phyloP scores from a whole-genome alignment of 2,797 vertebrate genomes.

The Carduelis carduelis region DNA sequence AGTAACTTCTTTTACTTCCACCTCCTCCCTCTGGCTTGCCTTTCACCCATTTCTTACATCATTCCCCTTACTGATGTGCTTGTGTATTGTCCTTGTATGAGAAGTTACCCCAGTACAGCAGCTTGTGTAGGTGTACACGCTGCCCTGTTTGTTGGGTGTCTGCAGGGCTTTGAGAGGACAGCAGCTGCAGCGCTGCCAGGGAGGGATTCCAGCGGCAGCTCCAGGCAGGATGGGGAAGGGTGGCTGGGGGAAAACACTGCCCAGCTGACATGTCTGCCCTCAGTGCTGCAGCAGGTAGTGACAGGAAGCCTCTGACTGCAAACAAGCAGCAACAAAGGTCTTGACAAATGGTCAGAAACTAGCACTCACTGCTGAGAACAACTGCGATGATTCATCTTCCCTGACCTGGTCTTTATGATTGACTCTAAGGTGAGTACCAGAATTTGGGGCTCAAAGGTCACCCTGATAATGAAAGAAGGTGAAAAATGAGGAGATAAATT shows the following conservation, averaged over 20 bases:
- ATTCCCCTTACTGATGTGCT: neutral
- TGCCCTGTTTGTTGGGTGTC: neutral
- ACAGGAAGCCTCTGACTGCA: neutral
- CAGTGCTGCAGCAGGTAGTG: neutral
- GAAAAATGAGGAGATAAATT: neutral
- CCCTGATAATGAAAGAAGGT: neutral
- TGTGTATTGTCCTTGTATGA: neutral
- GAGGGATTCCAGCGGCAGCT: neutral
- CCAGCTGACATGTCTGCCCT: neutral
- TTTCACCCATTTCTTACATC: neutral
- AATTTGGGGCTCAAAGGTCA: neutral
- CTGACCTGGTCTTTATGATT: neutral
- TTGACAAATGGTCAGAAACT: constrained; percentile 11
- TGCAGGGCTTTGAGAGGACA: neutral
- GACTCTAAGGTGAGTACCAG: neutral
- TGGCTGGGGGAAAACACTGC: neutral
- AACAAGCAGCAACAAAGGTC: neutral
- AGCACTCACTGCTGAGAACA: neutral
- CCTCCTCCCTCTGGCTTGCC: neutral
- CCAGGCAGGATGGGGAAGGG: neutral
- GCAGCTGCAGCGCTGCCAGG: neutral
- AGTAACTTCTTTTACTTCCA: neutral
- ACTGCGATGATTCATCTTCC: neutral
- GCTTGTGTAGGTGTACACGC: neutral
- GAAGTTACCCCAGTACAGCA: neutral